These are phyloP conservation scores for Lophotriccus pileatus DNA, from an alignment of 2,797 vertebrate species.

Conservation along the genomic window DNA sequence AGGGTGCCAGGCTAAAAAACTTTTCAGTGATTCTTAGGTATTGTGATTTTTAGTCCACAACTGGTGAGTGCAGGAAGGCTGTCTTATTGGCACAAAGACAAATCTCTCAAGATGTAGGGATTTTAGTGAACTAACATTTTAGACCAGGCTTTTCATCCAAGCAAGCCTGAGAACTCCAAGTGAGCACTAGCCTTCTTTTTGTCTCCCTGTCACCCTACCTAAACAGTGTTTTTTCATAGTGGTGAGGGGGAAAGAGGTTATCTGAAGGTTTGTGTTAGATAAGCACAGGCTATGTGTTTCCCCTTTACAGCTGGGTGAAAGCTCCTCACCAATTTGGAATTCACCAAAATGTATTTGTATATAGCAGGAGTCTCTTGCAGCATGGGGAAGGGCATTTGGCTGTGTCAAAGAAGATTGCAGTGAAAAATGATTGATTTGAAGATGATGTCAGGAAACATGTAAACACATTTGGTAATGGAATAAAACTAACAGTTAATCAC, in stretches of 20 bases:
- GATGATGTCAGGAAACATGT: background rate
- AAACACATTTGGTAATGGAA: background rate
- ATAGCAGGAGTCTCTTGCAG: background rate
- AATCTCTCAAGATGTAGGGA: background rate
- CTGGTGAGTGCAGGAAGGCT: background rate
- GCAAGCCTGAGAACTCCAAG: background rate
- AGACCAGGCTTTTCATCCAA: background rate
- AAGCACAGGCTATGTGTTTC: background rate
- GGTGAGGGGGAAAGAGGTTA: background rate
- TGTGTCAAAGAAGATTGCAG: background rate
- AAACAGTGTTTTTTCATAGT: background rate
- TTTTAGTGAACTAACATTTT: background rate
- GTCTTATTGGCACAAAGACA: background rate
- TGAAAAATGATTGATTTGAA: background rate
- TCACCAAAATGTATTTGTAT: background rate
- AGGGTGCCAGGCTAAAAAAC: background rate
- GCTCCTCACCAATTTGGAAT: background rate
- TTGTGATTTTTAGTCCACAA: background rate
- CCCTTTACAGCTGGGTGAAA: background rate
- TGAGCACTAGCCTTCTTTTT: background rate
- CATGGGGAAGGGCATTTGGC: background rate
- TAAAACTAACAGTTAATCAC: background rate
- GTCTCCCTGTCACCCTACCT: background rate
- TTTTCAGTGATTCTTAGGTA: background rate
- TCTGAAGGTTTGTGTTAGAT: background rate